phyloP scores from a whole-genome alignment of 2,113 vertebrate species.

The Melanerpes aurifrons region DNA sequence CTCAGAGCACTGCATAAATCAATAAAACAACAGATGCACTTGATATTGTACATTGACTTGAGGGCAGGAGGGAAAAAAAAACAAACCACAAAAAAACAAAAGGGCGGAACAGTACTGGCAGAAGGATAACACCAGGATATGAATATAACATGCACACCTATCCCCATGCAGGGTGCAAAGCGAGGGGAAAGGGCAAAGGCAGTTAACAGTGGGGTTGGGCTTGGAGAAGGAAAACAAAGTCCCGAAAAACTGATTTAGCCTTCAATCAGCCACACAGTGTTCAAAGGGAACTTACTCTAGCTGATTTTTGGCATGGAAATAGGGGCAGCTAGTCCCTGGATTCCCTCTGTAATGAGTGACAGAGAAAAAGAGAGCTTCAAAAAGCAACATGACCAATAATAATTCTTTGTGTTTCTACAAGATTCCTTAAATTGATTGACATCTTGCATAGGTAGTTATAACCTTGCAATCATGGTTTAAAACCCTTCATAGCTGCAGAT shows the following conservation, averaged over 20 bases:
- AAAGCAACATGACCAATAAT: not conserved
- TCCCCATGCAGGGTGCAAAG: not conserved
- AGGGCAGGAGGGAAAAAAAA: not conserved
- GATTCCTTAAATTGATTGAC: not conserved
- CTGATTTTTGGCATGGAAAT: conserved; percentile 5
- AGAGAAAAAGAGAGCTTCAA: not conserved
- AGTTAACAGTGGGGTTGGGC: not conserved
- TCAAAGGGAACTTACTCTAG: not conserved
- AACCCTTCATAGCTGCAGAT: not conserved
- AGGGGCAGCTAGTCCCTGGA: not conserved
- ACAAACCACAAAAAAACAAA: not conserved
- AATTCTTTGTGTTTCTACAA: not conserved
- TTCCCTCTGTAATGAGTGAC: not conserved
- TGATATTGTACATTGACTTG: conserved; percentile 39
- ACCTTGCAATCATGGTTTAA: not conserved
- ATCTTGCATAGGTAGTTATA: not conserved
- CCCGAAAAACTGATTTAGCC: not conserved
- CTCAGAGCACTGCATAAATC: conserved; percentile 53
- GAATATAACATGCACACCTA: not conserved
- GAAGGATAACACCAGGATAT: not conserved
- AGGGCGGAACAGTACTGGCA: not conserved
- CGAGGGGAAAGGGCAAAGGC: not conserved
- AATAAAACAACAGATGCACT: conserved; percentile 49
- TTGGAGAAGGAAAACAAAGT: not conserved
- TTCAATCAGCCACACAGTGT: not conserved